Percentiles rank a stretch among this genome's conserved stretches.
These are phyloP conservation scores for Pteromalus puparum DNA, from an alignment of 1,140 invertebrate genomes.

Conservation along the genomic window DNA sequence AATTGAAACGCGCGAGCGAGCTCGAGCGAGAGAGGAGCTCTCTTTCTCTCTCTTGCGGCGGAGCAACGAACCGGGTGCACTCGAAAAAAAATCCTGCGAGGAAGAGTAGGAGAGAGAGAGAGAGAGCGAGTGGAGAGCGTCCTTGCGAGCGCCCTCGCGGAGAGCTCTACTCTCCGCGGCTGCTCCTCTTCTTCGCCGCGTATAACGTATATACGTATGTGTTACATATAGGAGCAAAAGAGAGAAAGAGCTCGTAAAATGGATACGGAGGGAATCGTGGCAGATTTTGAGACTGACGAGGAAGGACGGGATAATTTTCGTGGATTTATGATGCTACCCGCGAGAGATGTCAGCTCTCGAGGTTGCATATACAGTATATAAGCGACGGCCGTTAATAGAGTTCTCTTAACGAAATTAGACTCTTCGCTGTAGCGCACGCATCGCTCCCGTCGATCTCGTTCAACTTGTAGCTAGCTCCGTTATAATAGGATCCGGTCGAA, in stretches of 20 bases:
- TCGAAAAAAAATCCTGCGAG: background rate
- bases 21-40: background rate
- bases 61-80: conserved; percentile 1
- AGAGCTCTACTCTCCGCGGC: background rate
- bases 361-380: too few relatives aligned
- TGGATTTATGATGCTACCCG: conserved; percentile 18
- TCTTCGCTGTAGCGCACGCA: background rate
- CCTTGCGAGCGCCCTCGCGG: conserved; percentile 47
- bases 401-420: conserved; percentile 10
- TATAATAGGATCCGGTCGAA: background rate
- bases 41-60: background rate
- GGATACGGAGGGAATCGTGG: background rate
- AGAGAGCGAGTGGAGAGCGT: conserved; percentile 9
- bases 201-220: background rate
- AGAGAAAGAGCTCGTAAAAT: conserved; percentile 11
- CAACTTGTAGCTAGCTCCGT: background rate
- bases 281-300: conserved; percentile 32
- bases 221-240: conserved; percentile 5
- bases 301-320: conserved; percentile 37
- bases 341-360: background rate
- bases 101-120: background rate
- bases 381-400: background rate
- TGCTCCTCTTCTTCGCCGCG: background rate
- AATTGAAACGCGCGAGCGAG: conserved; percentile 29
- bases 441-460: background rate